phyloP scores from a whole-genome alignment of 2,113 vertebrate species.

The Psilopsiagon aymara region DNA sequence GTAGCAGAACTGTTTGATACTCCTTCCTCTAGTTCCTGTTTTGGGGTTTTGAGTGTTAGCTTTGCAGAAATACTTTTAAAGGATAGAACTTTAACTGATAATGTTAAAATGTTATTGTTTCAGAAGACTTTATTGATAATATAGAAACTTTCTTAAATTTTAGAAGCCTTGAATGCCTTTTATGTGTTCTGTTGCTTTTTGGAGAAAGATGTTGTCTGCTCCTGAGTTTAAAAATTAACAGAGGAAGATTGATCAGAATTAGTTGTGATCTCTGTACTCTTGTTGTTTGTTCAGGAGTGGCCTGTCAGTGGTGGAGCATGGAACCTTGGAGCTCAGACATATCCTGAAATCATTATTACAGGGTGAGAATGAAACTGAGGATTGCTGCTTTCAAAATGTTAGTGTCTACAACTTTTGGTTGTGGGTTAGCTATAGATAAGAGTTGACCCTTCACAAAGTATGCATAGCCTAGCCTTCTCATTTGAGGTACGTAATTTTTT shows the following conservation, averaged over 20 bases:
- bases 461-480: neutral
- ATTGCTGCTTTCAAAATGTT: neutral
- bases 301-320: slow-evolving; percentile 92
- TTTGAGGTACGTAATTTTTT: neutral
- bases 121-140: neutral
- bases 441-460: neutral
- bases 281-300: slow-evolving; percentile 87
- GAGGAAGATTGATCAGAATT: neutral
- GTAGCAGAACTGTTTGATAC: neutral
- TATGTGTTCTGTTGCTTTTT: neutral
- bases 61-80: neutral
- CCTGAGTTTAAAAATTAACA: neutral
- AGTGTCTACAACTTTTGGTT: neutral
- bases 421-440: neutral
- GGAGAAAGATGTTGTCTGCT: neutral
- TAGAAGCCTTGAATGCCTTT: neutral
- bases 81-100: neutral
- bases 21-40: neutral
- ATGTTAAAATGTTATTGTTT: neutral
- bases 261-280: neutral
- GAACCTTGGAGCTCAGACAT: slow-evolving; percentile 93
- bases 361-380: slow-evolving; percentile 82
- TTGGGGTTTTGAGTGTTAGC: neutral
- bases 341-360: slow-evolving; percentile 96
- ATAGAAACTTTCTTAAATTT: neutral